Evolutionary conservation across 1,140 invertebrate species (phyloP).

Genomic region (Goniozus legneri): DNA sequence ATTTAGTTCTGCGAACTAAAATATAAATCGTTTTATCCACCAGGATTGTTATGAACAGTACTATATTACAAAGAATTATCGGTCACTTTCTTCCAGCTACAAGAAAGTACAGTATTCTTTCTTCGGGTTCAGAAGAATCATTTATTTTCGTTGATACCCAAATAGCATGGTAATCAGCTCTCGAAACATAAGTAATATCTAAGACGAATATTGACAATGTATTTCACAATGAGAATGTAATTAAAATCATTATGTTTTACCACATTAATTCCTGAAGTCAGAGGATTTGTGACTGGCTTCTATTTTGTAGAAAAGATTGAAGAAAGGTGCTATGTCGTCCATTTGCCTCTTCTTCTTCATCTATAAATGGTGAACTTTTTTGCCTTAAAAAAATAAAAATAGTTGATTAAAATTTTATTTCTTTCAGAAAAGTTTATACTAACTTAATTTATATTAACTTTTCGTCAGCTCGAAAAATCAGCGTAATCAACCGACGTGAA

Average conservation of each 20-base stretch:
- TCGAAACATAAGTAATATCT: constrained; percentile 73
- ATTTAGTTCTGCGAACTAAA: no score
- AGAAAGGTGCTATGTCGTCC: constrained; percentile 63
- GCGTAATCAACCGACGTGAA: no score
- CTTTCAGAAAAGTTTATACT: constrained; percentile 15
- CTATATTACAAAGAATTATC: constrained; percentile 93
- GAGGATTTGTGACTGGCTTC: no score
- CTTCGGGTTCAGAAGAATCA: constrained; percentile 80
- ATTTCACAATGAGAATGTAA: constrained; percentile 58
- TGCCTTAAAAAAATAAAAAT: no score
- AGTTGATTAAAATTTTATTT: neutral
- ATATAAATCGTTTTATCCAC: constrained; percentile 77
- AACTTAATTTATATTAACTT: no score
- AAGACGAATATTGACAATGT: constrained; percentile 81
- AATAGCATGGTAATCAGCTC: constrained; percentile 63
- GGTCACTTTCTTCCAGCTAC: constrained; percentile 86
- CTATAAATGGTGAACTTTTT: no score
- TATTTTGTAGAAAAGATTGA: no score
- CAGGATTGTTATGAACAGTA: constrained; percentile 47
- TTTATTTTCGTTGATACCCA: constrained; percentile 80
- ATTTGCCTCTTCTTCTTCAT: constrained; percentile 73
- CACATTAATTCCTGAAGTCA: no score
- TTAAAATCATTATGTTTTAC: constrained; percentile 57
- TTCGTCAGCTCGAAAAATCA: no score
- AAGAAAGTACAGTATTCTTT: constrained; percentile 86